Conservation (phyloP, 2,888 invertebrate species). For the Tuta absoluta region DNA sequence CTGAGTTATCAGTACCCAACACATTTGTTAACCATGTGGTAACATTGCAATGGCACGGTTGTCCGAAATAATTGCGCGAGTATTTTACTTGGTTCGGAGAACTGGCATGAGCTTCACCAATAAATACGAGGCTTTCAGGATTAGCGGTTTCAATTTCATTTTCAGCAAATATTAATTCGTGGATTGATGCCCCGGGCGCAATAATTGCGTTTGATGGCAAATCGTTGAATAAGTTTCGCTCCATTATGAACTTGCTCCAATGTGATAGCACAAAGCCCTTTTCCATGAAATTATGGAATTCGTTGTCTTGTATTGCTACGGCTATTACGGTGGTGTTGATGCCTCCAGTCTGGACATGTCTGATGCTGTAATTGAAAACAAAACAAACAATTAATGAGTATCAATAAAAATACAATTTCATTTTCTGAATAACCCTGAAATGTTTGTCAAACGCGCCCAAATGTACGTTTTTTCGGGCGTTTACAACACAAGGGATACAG, state of each 20-base stretch:
- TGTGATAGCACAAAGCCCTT: constrained; percentile 84
- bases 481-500: too few relatives aligned
- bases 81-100: constrained; percentile 72
- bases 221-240: constrained; percentile 83
- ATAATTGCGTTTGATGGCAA: constrained; percentile 80
- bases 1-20: constrained; percentile 62
- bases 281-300: constrained; percentile 80
- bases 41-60: constrained; percentile 83
- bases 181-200: constrained; percentile 74
- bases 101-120: constrained; percentile 75
- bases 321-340: constrained; percentile 84
- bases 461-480: too few relatives aligned
- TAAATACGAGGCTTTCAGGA: constrained; percentile 80
- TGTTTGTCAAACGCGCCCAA: too few relatives aligned
- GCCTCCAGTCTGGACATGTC: constrained; percentile 82
- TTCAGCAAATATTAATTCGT: constrained; percentile 78
- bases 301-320: constrained; percentile 81
- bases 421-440: too few relatives aligned
- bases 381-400: background rate
- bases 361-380: constrained; percentile 77
- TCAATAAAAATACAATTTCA: background rate
- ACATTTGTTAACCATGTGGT: constrained; percentile 79
- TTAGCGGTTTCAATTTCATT: constrained; percentile 71
- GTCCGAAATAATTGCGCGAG: constrained; percentile 83
- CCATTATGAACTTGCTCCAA: constrained; percentile 84